Evolutionary conservation across 2,888 invertebrate genomes (phyloP).

Genomic region (Osedax fenrisi): DNA sequence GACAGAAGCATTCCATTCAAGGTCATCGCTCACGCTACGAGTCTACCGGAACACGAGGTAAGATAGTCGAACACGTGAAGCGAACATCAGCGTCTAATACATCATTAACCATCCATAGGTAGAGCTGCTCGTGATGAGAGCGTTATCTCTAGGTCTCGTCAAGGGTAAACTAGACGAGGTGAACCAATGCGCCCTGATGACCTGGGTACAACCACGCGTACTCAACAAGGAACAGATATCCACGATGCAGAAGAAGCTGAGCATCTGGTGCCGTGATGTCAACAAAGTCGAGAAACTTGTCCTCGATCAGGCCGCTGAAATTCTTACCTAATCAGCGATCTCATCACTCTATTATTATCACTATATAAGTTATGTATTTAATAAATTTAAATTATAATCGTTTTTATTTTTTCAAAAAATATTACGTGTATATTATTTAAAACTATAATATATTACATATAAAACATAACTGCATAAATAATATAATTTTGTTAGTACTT

Average conservation of each 20-base stretch:
- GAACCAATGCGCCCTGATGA: slow-evolving; percentile 62
- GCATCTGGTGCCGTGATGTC: background rate
- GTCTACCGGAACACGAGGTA: slow-evolving; percentile 59
- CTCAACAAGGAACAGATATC: slow-evolving; percentile 59
- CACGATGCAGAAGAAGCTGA: background rate
- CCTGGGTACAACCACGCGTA: slow-evolving; percentile 75
- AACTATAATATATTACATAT: too few species aligned
- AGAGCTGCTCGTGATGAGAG: slow-evolving; percentile 92
- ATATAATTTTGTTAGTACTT: too few species aligned
- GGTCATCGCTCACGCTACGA: slow-evolving; percentile 76
- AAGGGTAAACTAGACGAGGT: slow-evolving; percentile 90
- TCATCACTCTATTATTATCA: too few species aligned
- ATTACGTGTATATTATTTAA: too few species aligned
- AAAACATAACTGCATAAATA: too few species aligned
- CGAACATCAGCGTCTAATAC: background rate
- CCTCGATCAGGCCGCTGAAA: background rate
- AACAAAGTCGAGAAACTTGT: background rate
- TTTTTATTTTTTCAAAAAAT: too few species aligned
- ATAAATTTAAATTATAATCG: too few species aligned
- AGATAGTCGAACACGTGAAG: background rate
- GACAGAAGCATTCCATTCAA: slow-evolving; percentile 72
- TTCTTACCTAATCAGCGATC: background rate
- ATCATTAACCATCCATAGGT: slow-evolving; percentile 54
- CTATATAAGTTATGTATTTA: too few species aligned
- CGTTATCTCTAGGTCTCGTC: slow-evolving; percentile 80